Base-by-base conservation (phyloP, 2,113 vertebrate species). In the Otis tarda region DNA sequence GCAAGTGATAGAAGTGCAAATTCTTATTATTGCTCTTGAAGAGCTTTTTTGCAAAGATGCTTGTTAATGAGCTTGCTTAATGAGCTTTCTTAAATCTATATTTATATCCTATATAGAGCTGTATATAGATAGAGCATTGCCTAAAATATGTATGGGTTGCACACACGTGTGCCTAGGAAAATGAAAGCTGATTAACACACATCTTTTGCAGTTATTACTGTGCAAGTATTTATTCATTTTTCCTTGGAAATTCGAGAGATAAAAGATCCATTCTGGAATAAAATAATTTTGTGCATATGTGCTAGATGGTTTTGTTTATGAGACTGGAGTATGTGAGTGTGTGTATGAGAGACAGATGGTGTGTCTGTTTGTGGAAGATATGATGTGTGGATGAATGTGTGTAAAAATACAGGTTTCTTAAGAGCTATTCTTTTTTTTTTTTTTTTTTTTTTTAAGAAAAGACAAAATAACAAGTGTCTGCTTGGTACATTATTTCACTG, bases 61-160 rank as follows among this genome's bases (percentile, higher is more conserved):
- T 87, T 68, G 61, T 95, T 97, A 95, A 95, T 95, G 91, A 96
- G 94, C 89, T 93, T 75, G 79, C 91, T 92, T 96, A 94, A 96
- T 93, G 88, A 96, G 93, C 83, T 95, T 95, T 78, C 80, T 87
- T 87, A 93, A 95, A 94, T 95, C 87, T 96, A 55, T 94, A 94
- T 96, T 96, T 96, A 80, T 95, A 89, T 39, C 61, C 67, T 73
- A 30, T 79, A 83, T 91, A 79, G 90, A 96, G 94, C 91, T 94
- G 93, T 71, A 63, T 76, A 89, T 85, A 89, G 60, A 87, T 45
- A 78, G 77, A 96, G 69, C 89, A 79, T 35, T 10, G 91, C 81
- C 56, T 64, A 39, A 93, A 94, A 87, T 93, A 78, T 3, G 30
- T 93, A 52, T 33, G 76, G 89, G 78, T 74, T 56, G 70, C 93